Evolutionary conservation across 2,888 invertebrate genomes (phyloP).

Genomic region (Tineola bisselliella): DNA sequence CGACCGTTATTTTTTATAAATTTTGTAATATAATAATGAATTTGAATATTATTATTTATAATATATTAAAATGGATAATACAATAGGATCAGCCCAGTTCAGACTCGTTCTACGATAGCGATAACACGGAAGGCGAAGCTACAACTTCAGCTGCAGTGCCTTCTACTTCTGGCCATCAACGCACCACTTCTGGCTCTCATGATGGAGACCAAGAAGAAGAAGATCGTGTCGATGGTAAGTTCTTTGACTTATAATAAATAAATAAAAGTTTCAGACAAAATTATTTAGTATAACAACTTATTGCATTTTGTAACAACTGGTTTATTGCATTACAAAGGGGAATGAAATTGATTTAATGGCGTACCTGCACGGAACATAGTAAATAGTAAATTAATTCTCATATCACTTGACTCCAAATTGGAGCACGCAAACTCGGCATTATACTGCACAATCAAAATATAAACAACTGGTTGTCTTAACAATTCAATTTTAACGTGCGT

Average conservation of each 20-base stretch:
- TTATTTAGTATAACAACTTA: too few species aligned
- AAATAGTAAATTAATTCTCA: not conserved
- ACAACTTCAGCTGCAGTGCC: constrained; percentile 46
- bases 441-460: not conserved
- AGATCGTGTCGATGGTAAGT: constrained; percentile 60
- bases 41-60: not conserved
- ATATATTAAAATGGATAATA: not conserved
- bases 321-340: too few species aligned
- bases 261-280: too few species aligned
- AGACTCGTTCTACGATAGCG: constrained; percentile 91
- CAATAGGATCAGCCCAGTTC: constrained; percentile 84
- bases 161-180: constrained; percentile 42
- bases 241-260: too few species aligned
- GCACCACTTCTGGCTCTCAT: constrained; percentile 59
- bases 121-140: constrained; percentile 77
- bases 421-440: not conserved
- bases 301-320: too few species aligned
- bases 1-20: too few species aligned
- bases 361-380: not conserved
- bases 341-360: not conserved
- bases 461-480: not conserved
- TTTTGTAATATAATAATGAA: too few species aligned
- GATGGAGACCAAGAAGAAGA: constrained; percentile 76
- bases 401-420: not conserved
- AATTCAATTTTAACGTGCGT: not conserved